A percentile compares a stretch with the other conserved stretches of the same genome.
These are phyloP conservation scores for Drosophila sechellia DNA, from an alignment of 1,140 invertebrate species.

Conservation along the genomic window DNA sequence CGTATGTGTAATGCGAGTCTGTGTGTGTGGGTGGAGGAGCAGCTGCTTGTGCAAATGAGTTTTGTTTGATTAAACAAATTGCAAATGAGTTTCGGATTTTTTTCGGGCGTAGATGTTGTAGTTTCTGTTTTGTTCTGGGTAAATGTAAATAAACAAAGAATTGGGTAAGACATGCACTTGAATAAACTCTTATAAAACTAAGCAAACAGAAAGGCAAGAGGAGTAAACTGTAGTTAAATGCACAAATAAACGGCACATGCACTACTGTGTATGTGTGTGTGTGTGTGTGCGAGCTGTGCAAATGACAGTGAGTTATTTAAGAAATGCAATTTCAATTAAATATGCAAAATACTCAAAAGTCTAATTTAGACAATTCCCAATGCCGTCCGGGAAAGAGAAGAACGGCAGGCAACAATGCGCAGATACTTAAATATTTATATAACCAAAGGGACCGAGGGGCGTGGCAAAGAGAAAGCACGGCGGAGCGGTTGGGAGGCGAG, in stretches of 20 bases:
- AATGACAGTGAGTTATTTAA: conserved; percentile 82
- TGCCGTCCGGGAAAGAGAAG: conserved; percentile 14
- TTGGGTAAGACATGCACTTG: conserved; percentile 79
- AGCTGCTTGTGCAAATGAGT: conserved; percentile 58
- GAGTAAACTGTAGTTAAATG: conserved; percentile 62
- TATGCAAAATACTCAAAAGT: conserved; percentile 83
- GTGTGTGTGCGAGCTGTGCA: conserved; percentile 36
- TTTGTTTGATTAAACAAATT: conserved; percentile 84
- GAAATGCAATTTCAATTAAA: conserved; percentile 84
- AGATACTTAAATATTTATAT: conserved; percentile 83
- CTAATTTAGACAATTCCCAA: conserved; percentile 77
- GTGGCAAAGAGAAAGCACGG: neutral
- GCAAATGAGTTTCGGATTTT: conserved; percentile 75
- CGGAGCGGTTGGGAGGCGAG: neutral
- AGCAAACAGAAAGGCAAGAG: conserved; percentile 44
- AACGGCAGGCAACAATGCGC: conserved; percentile 60
- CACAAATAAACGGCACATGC: conserved; percentile 66
- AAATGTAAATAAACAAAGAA: conserved; percentile 73
- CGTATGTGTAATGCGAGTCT: conserved; percentile 66
- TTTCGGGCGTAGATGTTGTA: conserved; percentile 35
- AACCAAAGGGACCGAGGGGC: conserved; percentile 33
- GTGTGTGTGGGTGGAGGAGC: conserved; percentile 15
- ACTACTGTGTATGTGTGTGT: conserved; percentile 4
- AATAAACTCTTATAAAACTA: conserved; percentile 82
- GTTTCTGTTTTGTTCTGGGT: conserved; percentile 40